Evolutionary conservation across 2,797 vertebrate species (phyloP).

Genomic region (Chrysolophus pictus): DNA sequence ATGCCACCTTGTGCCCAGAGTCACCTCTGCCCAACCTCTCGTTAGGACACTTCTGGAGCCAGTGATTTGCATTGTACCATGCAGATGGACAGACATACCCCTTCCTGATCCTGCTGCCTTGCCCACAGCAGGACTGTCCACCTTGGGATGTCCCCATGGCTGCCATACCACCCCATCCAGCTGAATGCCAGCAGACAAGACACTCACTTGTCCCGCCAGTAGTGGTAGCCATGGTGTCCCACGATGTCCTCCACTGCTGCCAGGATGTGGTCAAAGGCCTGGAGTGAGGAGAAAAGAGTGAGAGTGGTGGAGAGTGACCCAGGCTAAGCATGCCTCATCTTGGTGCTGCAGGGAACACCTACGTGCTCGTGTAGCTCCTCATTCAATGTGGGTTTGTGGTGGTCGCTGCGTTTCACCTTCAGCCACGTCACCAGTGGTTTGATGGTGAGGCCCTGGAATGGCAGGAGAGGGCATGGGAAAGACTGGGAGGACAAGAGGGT

Average conservation of each 20-base stretch:
- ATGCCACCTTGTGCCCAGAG: not conserved
- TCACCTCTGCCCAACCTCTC: not conserved
- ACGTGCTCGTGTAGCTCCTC: slow-evolving; percentile 96
- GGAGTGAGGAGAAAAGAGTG: slow-evolving; percentile 70
- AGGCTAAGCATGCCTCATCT: not conserved
- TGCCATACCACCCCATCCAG: not conserved
- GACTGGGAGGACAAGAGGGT: slow-evolving; percentile 39
- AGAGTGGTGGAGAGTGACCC: not conserved
- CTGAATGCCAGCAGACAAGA: not conserved
- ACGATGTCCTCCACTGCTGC: slow-evolving; percentile 96
- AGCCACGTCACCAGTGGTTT: slow-evolving; percentile 96
- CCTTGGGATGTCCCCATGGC: not conserved
- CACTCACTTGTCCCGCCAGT: slow-evolving; percentile 97
- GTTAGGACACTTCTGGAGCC: not conserved
- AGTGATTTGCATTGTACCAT: not conserved
- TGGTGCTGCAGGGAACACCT: not conserved
- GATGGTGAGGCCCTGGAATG: slow-evolving; percentile 91
- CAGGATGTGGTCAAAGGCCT: slow-evolving; percentile 97
- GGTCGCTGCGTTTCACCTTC: slow-evolving; percentile 93
- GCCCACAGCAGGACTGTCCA: not conserved
- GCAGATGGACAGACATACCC: not conserved
- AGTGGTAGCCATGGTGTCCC: slow-evolving; percentile 94
- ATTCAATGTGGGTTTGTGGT: slow-evolving; percentile 93
- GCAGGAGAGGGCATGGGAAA: slow-evolving; percentile 58
- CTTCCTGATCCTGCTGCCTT: not conserved